Evolutionary conservation across 2,888 invertebrate genomes (phyloP).

Genomic region (Zele albiditarsus): DNA sequence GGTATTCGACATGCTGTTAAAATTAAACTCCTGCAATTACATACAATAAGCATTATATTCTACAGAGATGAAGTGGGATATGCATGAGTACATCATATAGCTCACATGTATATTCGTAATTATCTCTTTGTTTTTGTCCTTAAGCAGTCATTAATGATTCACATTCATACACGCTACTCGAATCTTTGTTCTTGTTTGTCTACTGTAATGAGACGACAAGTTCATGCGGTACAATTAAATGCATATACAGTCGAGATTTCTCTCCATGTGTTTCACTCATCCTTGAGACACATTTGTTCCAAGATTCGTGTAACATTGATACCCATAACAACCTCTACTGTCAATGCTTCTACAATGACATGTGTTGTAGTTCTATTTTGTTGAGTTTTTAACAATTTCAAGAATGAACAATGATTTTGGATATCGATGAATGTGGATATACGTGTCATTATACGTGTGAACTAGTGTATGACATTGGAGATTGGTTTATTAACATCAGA

Average conservation of each 20-base stretch:
- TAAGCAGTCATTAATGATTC: slow-evolving; percentile 1
- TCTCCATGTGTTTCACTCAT: neutral
- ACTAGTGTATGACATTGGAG: neutral
- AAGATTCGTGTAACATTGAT: slow-evolving; percentile 21
- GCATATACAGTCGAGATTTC: neutral
- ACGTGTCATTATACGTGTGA: neutral
- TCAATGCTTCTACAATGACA: neutral
- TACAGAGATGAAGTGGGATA: neutral
- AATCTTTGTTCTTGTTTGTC: slow-evolving; percentile 22
- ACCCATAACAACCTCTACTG: neutral
- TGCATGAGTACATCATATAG: neutral
- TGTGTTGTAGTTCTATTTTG: neutral
- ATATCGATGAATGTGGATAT: no score
- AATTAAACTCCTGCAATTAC: no score
- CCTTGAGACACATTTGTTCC: slow-evolving; percentile 36
- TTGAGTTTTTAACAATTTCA: no score
- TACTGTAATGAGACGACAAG: neutral
- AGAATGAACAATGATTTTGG: no score
- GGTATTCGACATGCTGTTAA: no score
- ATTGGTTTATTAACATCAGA: neutral
- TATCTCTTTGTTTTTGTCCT: slow-evolving; percentile 14
- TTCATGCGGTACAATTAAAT: neutral
- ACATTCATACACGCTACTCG: neutral
- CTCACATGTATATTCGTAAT: slow-evolving; percentile 18
- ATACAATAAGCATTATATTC: no score